phyloP scores from a whole-genome alignment of 2,797 vertebrate genomes.

The Sebastes melanostomus region DNA sequence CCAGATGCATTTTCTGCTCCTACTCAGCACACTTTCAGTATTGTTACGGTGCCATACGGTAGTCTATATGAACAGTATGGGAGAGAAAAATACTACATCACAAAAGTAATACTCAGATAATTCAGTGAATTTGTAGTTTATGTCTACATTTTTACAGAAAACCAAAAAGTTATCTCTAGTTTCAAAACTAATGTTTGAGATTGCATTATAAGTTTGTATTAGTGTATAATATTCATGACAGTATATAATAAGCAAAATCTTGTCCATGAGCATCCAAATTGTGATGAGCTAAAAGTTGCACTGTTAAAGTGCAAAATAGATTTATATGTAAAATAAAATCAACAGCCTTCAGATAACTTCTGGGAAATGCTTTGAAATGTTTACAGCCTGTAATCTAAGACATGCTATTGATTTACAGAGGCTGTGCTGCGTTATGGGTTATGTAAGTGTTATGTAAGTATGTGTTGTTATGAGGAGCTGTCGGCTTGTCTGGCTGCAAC shows the following conservation, averaged over 20 bases:
- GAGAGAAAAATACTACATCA: neutral
- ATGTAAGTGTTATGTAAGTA: slow-evolving; percentile 82
- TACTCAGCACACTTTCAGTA: neutral
- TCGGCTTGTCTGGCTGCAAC: slow-evolving; percentile 60
- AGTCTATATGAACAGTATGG: neutral
- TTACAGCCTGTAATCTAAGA: slow-evolving; percentile 66
- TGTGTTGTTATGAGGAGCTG: slow-evolving; percentile 68
- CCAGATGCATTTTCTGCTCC: neutral
- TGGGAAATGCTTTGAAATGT: slow-evolving; percentile 15
- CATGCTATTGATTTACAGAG: slow-evolving; percentile 72
- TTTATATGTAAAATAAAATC: neutral
- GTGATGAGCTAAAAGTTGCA: neutral
- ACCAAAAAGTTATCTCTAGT: neutral
- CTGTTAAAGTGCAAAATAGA: neutral
- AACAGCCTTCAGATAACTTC: neutral
- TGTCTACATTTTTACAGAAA: neutral
- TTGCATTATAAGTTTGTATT: neutral
- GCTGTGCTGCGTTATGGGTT: slow-evolving; percentile 68
- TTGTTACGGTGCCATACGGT: neutral
- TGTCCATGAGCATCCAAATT: neutral
- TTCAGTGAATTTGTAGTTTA: neutral
- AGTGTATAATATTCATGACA: neutral
- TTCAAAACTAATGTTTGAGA: neutral
- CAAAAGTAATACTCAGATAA: neutral
- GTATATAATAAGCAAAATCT: neutral